A percentile compares a stretch with the other conserved stretches of the same genome.
These are phyloP conservation scores for Gonioctena quinquepunctata DNA, from an alignment of 1,140 invertebrate species.

Conservation along the genomic window DNA sequence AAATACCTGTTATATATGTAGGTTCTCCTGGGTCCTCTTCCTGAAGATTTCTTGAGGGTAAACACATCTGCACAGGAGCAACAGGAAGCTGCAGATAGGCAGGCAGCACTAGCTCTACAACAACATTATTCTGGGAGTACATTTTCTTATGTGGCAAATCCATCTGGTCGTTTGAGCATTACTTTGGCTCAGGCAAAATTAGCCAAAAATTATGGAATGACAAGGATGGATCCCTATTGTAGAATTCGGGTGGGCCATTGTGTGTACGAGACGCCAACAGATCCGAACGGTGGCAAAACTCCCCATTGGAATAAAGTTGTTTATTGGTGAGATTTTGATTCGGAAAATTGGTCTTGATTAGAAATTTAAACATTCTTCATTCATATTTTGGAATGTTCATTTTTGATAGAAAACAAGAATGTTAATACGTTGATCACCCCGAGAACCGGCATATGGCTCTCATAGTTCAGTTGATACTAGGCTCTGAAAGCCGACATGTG, in stretches of 20 bases:
- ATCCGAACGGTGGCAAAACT: conserved; percentile 93
- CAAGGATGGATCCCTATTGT: conserved; percentile 96
- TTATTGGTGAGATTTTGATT: conserved; percentile 82
- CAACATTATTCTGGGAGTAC: conserved; percentile 67
- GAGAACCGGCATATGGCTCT: too few species aligned
- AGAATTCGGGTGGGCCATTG: conserved; percentile 87
- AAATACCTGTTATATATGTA: conserved; percentile 54
- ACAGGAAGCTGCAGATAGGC: conserved; percentile 76
- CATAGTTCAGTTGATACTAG: too few species aligned
- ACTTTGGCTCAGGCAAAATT: conserved; percentile 87
- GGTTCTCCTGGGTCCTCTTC: conserved; percentile 79
- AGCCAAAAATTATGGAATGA: conserved; percentile 95
- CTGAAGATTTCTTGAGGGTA: conserved; percentile 79
- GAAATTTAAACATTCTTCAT: too few species aligned
- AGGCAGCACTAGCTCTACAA: conserved; percentile 79
- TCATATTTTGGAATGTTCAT: too few species aligned
- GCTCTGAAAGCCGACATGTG: too few species aligned
- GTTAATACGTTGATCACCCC: too few species aligned
- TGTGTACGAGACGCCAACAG: conserved; percentile 94
- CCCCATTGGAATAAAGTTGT: conserved; percentile 94
- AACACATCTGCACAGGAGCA: conserved; percentile 61
- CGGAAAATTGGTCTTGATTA: too few species aligned
- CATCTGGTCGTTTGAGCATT: conserved; percentile 76
- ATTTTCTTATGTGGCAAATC: conserved; percentile 55
- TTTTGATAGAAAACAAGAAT: too few species aligned